phyloP scores from a whole-genome alignment of 2,797 vertebrate genomes.

The Menidia menidia region DNA sequence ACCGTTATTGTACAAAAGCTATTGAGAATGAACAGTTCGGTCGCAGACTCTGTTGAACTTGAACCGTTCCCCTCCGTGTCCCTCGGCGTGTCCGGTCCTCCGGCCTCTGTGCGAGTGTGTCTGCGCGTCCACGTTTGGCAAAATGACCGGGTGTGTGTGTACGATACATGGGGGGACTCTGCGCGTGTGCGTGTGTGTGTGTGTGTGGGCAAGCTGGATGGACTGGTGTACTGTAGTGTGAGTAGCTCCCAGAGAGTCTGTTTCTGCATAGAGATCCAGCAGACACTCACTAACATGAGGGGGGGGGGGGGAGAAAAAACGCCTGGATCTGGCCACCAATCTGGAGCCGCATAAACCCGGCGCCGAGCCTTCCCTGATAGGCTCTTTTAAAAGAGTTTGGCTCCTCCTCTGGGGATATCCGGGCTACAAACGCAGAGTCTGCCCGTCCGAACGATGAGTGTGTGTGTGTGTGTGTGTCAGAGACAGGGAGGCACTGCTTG shows the following conservation, averaged over 20 bases:
- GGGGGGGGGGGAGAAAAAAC: conserved; percentile 48
- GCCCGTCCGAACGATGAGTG: conserved; percentile 58
- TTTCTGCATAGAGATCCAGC: conserved; percentile 98
- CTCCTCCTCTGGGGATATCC: conserved; percentile 54
- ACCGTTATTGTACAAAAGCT: conserved; percentile 98
- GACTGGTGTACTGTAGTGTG: conserved; percentile 52
- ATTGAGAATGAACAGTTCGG: conserved; percentile 94
- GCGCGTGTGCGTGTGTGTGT: conserved; percentile 19
- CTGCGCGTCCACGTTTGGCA: conserved; percentile 89
- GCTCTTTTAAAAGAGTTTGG: conserved; percentile 56
- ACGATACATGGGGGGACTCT: conserved; percentile 52
- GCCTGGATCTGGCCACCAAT: conserved; percentile 62
- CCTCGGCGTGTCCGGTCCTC: conserved; percentile 73
- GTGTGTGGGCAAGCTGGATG: conserved; percentile 44
- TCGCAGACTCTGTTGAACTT: conserved; percentile 84
- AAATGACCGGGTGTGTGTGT: conserved; percentile 77
- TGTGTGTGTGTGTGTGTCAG: conserved; percentile 36
- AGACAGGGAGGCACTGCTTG: conserved; percentile 75
- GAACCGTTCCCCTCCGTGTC: conserved; percentile 82
- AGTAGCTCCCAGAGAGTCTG: conserved; percentile 81
- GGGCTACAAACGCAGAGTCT: conserved; percentile 54
- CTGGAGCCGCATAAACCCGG: conserved; percentile 53
- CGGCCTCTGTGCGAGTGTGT: conserved; percentile 80
- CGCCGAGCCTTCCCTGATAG: conserved; percentile 46
- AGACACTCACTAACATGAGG: conserved; percentile 81